Evolutionary conservation across 2,113 vertebrate genomes (phyloP), one percentile per base, ranked within the genome.

Genomic region (Phasianus colchicus): DNA sequence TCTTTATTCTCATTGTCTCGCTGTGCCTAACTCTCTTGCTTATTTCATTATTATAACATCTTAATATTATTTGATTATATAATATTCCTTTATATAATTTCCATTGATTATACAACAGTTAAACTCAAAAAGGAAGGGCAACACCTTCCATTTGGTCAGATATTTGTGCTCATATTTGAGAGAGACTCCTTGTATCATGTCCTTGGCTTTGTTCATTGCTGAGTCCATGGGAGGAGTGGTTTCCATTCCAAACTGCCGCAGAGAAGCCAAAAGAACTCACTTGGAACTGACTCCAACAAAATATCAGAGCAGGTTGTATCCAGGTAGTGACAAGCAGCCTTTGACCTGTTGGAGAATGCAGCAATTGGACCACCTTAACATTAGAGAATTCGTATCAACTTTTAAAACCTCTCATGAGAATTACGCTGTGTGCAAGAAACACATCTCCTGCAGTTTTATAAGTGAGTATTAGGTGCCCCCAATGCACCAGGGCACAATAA

Each of bases 381-480:
- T 36, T 9, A 73, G 92, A 97, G 93, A 95, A 79, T 73, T 94
- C 77, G 67, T 78, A 91, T 93, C 96, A 93, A 78, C 93, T 95
- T 96, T 97, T 96, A 96, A 98, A 97, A 89, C 61, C 84, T 89
- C 29, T 2, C 80, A 76, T 95, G 95, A 96, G 96, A 97, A 93
- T 97, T 97, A 92, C 91, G 55, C 84, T 64, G 82, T 61, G 94
- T 89, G 92, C 90, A 94, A 96, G 97, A 96, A 97, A 97, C 79
- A 19, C 1, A 1, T 86, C 11, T 43, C 97, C 95, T 94, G 93
- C 42, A 72, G 95, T 97, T 98, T 98, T 97, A 98, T 92, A 96
- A 96, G 93, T 34, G 72, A 87, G 73, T 71, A 93, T 91, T 79
- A 24, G 83, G 93, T 96, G 89, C n/a, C 70, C 67, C 58, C 75